Conservation (phyloP, 2,113 vertebrate species). For the Actenoides lindsayi region DNA sequence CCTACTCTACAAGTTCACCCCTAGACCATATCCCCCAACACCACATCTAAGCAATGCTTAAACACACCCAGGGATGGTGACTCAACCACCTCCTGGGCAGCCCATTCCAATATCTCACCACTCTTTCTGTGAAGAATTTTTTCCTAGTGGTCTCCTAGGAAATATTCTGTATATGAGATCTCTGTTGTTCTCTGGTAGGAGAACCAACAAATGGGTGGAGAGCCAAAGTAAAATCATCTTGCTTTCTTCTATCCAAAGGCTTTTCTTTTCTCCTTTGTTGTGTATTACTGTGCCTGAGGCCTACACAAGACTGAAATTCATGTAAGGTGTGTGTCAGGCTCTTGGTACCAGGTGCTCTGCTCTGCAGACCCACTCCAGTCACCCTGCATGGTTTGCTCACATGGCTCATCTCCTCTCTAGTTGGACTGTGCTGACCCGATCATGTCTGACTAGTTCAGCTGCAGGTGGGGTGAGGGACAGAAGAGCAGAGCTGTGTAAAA, state of each 20-base stretch:
- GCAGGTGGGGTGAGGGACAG: too few relatives aligned
- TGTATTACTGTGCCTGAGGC: too few relatives aligned
- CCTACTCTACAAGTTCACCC: too few relatives aligned
- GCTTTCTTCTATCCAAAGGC: background rate
- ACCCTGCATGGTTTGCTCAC: fast-evolving
- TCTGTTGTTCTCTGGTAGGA: background rate
- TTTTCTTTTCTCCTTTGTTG: background rate
- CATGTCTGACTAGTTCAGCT: background rate
- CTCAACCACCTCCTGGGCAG: too few relatives aligned
- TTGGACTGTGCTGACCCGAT: background rate
- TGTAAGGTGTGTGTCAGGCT: background rate
- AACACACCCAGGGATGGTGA: too few relatives aligned
- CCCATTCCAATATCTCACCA: too few relatives aligned
- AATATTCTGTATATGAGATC: background rate
- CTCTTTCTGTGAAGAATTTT: too few relatives aligned
- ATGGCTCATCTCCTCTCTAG: background rate
- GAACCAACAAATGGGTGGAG: background rate
- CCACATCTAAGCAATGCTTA: too few relatives aligned
- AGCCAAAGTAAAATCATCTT: background rate
- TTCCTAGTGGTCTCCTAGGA: too few relatives aligned
- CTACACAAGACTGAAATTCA: background rate
- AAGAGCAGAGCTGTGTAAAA: background rate
- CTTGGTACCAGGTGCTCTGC: background rate
- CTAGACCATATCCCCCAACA: too few relatives aligned
- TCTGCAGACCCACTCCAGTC: background rate